A percentile compares a stretch with the other conserved stretches of the same genome.
phyloP scores from a whole-genome alignment of 2,113 vertebrate species.

The Microcebus ravelobensis region DNA sequence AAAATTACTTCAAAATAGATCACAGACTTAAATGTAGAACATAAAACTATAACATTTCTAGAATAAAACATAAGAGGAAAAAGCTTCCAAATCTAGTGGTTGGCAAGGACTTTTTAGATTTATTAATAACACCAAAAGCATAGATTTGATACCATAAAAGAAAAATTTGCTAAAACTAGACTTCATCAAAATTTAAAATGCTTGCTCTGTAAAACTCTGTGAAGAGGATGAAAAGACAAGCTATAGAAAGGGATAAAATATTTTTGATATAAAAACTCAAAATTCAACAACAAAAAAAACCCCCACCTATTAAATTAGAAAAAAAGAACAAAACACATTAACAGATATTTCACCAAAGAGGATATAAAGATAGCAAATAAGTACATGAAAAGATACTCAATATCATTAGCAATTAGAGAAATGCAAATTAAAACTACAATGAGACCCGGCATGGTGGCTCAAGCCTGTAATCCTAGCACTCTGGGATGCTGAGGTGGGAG shows the following conservation, averaged over 20 bases:
- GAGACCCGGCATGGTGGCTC: too few species aligned
- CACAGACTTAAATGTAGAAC: not conserved
- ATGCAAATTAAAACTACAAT: not conserved
- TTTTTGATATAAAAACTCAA: not conserved
- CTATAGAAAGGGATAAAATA: not conserved
- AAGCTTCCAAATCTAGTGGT: not conserved
- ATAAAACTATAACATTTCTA: not conserved
- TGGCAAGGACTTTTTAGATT: not conserved
- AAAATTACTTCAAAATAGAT: not conserved
- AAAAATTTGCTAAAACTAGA: too few species aligned
- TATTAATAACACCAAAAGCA: not conserved
- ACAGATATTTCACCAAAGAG: not conserved
- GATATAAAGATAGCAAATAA: not conserved
- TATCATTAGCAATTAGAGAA: not conserved
- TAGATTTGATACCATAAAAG: too few species aligned
- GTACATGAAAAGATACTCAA: not conserved
- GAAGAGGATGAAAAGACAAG: not conserved
- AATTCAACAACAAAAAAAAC: not conserved
- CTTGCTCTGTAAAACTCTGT: not conserved
- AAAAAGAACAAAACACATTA: constrained; percentile 1
- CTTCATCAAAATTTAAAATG: not conserved
- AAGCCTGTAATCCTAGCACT: too few species aligned
- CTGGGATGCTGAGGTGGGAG: too few species aligned
- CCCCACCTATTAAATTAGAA: not conserved
- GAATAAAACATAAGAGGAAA: not conserved